A percentile compares a stretch with the other conserved stretches of the same genome.
Evolutionary conservation across 2,797 vertebrate species (phyloP).

Genomic region (Acanthiza pusilla): DNA sequence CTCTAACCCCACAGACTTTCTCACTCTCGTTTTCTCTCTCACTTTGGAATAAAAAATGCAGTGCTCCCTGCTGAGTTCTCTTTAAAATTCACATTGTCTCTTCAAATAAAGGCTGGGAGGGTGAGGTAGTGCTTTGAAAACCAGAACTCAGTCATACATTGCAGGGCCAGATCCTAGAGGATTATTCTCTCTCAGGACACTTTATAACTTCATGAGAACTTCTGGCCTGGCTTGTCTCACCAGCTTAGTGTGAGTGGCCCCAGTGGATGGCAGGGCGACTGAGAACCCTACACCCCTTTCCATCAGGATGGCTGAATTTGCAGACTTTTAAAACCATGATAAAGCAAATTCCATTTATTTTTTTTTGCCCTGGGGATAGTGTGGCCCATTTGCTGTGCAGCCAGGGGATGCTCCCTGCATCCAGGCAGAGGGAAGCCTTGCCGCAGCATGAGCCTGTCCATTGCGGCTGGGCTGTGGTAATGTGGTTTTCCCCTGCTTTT

Average conservation of each 20-base stretch:
- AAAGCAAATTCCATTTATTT: neutral
- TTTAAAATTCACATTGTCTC: conserved; percentile 77
- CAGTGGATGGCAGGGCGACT: neutral
- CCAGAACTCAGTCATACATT: conserved; percentile 47
- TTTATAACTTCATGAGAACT: conserved; percentile 67
- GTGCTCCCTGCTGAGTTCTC: conserved; percentile 70
- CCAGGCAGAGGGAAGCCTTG: neutral
- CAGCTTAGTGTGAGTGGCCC: neutral
- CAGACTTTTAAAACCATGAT: neutral
- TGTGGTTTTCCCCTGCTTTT: neutral
- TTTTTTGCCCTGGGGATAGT: neutral
- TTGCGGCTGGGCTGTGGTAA: neutral
- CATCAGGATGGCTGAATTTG: neutral
- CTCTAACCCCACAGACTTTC: conserved; percentile 64
- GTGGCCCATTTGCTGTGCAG: neutral
- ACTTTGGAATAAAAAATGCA: conserved; percentile 76
- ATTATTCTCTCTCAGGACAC: conserved; percentile 43
- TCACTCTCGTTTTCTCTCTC: conserved; percentile 70
- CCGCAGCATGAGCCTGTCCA: neutral
- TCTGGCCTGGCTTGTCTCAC: conserved; percentile 44
- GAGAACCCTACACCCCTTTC: neutral
- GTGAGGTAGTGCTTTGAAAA: conserved; percentile 59
- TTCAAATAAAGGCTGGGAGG: conserved; percentile 68
- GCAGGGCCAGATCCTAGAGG: conserved; percentile 52
- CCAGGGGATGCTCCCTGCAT: neutral